Conservation (phyloP, 2,113 vertebrate species). For the Sus scrofa region DNA sequence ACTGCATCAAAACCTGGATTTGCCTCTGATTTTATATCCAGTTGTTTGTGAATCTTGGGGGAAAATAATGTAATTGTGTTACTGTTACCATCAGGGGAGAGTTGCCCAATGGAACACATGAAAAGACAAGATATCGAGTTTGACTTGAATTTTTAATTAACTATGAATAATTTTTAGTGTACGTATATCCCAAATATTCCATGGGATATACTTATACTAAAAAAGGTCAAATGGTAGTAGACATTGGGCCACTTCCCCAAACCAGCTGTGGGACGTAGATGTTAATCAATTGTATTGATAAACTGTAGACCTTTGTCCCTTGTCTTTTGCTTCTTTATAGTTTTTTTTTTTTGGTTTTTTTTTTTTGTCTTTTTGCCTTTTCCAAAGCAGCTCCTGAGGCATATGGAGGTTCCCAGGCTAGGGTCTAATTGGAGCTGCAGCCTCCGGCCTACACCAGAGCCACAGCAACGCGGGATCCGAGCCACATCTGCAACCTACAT, state of each 20-base stretch:
- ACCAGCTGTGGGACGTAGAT: not conserved
- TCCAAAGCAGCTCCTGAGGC: too few species aligned
- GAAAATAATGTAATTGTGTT: not conserved
- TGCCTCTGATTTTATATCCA: not conserved
- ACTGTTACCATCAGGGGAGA: not conserved
- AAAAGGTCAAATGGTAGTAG: not conserved
- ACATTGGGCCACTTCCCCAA: not conserved
- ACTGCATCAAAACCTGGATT: not conserved
- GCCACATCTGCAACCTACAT: too few species aligned
- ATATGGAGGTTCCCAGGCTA: too few species aligned
- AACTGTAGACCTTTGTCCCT: not conserved
- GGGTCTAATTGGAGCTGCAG: too few species aligned
- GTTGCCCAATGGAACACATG: not conserved
- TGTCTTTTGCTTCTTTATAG: not conserved
- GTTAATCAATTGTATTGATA: not conserved
- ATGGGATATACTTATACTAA: not conserved
- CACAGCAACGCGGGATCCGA: too few species aligned
- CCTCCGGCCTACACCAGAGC: too few species aligned
- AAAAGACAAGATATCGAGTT: not conserved
- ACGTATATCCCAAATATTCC: not conserved
- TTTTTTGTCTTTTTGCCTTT: too few species aligned
- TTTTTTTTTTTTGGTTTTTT: too few species aligned
- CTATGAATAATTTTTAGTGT: not conserved
- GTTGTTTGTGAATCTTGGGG: not conserved
- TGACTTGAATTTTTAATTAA: not conserved